Evolutionary conservation across 2,888 invertebrate genomes (phyloP), one percentile per base, ranked within the genome.

Genomic region (Cataglyphis rosenhaueri): DNA sequence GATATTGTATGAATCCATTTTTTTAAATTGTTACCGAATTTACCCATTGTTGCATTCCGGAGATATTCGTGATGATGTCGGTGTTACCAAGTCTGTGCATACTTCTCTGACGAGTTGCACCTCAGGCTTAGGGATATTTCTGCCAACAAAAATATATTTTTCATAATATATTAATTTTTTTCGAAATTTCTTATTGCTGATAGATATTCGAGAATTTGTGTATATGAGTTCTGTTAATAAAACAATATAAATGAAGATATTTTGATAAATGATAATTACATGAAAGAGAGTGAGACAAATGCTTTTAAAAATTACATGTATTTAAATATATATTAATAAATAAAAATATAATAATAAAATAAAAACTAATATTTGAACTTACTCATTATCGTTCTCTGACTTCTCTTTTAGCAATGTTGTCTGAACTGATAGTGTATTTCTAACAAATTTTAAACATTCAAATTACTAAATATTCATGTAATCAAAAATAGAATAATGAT

Each of bases 351-450:
- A 48, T 48, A 48, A 48, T 48, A 48, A 48, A 48, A 48, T 18
- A 15, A 48, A 48, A n/a, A 59, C 9, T 38, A 38, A 52, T n/a
- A 25, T 59, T 12, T 6, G 2, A 55, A 44, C 44, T 78, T 15
- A 70, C 78, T n/a, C 10, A 8, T 78, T 70, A 41, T 78, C 15
- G 32, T 21, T 71, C 1, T 59, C 70, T 32, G 44, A 18, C 18
- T 78, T 78, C 9, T 21, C 3, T 10, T 59, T 44, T 0, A 59
- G 9, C 29, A 57, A 29, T 12, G 57, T 18, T 6, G 71, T 18
- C 32, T 71, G 59, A 25, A 29, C 4, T 12, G 35, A 25, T 3
- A 55, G 5, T n/a, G 29, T n/a, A n/a, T 68, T 68, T 41, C 76
- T 76, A 18, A 55, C 15, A 41, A 25, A 65, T 15, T 15, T 66